Evolutionary conservation across 2,888 invertebrate genomes (phyloP), one percentile per base, ranked within the genome.

Genomic region (Pterobdella sp.): DNA sequence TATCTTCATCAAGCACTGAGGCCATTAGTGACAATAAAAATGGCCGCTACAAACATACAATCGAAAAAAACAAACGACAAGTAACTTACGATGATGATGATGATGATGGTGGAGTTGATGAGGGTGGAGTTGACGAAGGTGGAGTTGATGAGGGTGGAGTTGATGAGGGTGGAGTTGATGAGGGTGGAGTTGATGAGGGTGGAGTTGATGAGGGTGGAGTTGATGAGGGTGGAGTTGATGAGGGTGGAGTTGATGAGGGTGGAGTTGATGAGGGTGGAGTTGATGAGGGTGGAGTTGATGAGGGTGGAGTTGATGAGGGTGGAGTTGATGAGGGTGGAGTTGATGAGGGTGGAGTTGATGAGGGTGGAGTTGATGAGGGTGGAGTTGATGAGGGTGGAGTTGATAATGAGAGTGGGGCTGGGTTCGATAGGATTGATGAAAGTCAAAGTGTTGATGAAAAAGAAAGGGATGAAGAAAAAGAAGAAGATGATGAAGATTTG

Each of bases 211-310:
- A 42, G 7, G 42, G 18, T 42, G 60, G 26, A 26, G 60, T 4
- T 56, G 60, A 22, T n/a, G 60, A 56, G 18, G 60, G 26, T 56
- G 60, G n/a, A 4, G 60, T 26, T 56, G 60, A 56, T 56, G 60
- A 56, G 18, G 60, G n/a, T 4, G 60, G 26, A 26, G 60, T 26
- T 56, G 60, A 56, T 56, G 60, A 56, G 4, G 60, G 26, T 56
- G 60, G n/a, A 3, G 60, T 26, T 56, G 60, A 56, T 56, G 60
- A 26, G 4, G n/a, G 26, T 56, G 60, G 26, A 26, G 60, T 26
- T 56, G 60, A 56, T 56, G 60, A 26, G 18, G 60, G 60, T 56
- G 60, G 60, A 14, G 42, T 14, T 42, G 42, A 42, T 42, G 42
- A 42, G 7, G 42, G 18, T 42, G 42, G 18, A 14, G 42, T 42